Conservation (phyloP, 2,888 invertebrate species). For the Macrosoma leucophasiata region DNA sequence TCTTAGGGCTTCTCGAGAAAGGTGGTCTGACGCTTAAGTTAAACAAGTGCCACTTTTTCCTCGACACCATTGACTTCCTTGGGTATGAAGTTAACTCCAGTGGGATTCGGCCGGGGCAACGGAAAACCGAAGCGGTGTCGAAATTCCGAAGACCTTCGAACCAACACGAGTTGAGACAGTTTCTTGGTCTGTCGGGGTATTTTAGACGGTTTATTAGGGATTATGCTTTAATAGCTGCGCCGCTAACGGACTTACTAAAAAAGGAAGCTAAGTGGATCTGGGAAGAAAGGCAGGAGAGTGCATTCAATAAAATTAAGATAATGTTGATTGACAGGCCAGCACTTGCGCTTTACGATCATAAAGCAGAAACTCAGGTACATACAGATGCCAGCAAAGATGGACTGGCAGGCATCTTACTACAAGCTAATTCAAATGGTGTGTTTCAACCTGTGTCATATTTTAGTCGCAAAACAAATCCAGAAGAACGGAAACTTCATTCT, state of each 20-base stretch:
- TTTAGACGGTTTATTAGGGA: constrained; percentile 24
- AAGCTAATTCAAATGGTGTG: background rate
- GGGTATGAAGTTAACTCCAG: constrained; percentile 25
- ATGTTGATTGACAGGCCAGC: constrained; percentile 8
- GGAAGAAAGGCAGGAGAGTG: constrained; percentile 1
- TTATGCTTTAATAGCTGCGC: constrained; percentile 20
- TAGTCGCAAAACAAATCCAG: constrained; percentile 32
- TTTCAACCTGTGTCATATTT: constrained; percentile 28
- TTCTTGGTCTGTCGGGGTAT: constrained; percentile 27
- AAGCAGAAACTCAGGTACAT: constrained; percentile 15
- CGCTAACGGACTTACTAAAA: constrained; percentile 19
- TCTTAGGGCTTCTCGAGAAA: constrained; percentile 18
- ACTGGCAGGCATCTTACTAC: constrained; percentile 11
- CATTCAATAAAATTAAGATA: background rate
- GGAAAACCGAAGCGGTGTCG: constrained; percentile 25
- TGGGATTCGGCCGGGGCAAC: constrained; percentile 26
- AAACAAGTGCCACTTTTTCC: constrained; percentile 27
- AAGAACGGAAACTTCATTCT: constrained; percentile 35
- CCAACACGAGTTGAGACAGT: constrained; percentile 29
- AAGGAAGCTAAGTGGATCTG: constrained; percentile 13
- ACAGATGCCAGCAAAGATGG: constrained; percentile 14
- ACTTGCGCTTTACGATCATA: constrained; percentile 12
- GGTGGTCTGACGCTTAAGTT: constrained; percentile 26
- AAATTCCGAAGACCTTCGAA: constrained; percentile 25
- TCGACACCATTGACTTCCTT: constrained; percentile 24